Percentiles rank a stretch among this genome's conserved stretches.
These are phyloP conservation scores for Rhagoletis zephyria DNA, from an alignment of 1,140 invertebrate genomes.

Conservation along the genomic window DNA sequence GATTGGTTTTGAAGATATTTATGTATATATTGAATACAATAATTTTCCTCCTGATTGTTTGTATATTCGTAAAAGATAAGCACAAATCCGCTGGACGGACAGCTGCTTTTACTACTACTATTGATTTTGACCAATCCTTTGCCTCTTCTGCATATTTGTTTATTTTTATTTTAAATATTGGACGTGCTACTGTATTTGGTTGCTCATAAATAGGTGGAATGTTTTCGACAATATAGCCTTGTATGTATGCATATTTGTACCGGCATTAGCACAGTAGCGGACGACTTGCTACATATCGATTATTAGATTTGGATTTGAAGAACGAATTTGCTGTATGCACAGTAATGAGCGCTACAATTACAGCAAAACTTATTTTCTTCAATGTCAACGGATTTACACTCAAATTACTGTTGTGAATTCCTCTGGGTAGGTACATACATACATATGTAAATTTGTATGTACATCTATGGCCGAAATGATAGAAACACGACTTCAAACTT, in stretches of 20 bases:
- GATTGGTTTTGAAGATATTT: background rate
- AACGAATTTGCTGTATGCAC: background rate
- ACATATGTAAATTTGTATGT: no score
- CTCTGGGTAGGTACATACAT: no score
- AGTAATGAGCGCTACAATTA: background rate
- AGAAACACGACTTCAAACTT: no score
- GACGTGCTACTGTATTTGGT: slow-evolving; percentile 33
- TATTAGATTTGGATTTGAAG: background rate
- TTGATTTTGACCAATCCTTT: slow-evolving; percentile 18
- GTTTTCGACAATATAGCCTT: background rate
- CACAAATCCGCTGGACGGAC: background rate
- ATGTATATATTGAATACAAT: slow-evolving; percentile 10
- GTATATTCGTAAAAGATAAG: background rate
- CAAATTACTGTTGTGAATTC: background rate
- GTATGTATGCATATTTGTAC: background rate
- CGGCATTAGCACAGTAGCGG: slow-evolving; percentile 8
- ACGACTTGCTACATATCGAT: background rate
- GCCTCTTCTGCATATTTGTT: background rate
- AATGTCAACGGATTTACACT: background rate
- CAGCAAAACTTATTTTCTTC: background rate
- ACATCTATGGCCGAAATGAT: no score
- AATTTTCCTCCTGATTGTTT: background rate
- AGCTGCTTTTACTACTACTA: background rate
- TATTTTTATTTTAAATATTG: background rate
- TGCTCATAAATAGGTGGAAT: no score